Evolutionary conservation across 2,888 invertebrate genomes (phyloP).

Genomic region (Cataglyphis livida): DNA sequence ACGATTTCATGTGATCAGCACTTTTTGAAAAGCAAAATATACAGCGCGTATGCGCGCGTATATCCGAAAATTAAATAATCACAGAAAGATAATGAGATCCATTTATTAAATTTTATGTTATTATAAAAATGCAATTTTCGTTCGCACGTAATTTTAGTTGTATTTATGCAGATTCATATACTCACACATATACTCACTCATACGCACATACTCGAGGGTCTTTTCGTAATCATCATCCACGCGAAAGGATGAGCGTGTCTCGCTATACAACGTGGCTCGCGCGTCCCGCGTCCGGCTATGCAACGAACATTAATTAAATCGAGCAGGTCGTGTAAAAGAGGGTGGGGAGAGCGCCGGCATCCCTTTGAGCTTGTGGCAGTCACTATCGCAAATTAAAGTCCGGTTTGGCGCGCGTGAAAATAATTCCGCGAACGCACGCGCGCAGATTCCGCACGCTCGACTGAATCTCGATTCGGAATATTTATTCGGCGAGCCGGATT

Average conservation of each 20-base stretch:
- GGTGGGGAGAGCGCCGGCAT: slow-evolving; percentile 66
- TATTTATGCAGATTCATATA: slow-evolving; percentile 21
- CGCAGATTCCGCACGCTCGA: slow-evolving; percentile 46
- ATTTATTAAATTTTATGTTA: slow-evolving; percentile 24
- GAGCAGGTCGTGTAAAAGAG: slow-evolving; percentile 60
- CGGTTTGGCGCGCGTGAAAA: slow-evolving; percentile 65
- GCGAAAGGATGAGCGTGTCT: slow-evolving; percentile 66
- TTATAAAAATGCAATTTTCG: slow-evolving; percentile 64
- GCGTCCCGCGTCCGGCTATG: slow-evolving; percentile 60
- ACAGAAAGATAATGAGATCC: neutral
- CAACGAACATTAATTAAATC: slow-evolving; percentile 78
- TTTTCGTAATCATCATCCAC: slow-evolving; percentile 56
- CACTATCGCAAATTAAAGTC: slow-evolving; percentile 79
- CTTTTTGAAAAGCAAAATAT: neutral
- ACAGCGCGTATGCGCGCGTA: too few species aligned
- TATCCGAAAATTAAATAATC: neutral
- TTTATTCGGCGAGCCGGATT: slow-evolving; percentile 53
- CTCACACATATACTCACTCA: neutral
- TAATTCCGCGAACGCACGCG: slow-evolving; percentile 63
- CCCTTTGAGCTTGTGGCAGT: slow-evolving; percentile 76
- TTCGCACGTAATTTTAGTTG: slow-evolving; percentile 60
- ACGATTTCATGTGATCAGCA: neutral
- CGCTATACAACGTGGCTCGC: slow-evolving; percentile 26
- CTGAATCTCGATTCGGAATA: slow-evolving; percentile 50
- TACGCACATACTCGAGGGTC: slow-evolving; percentile 36